phyloP scores from a whole-genome alignment of 2,113 vertebrate genomes.

The Lepisosteus osseus region DNA sequence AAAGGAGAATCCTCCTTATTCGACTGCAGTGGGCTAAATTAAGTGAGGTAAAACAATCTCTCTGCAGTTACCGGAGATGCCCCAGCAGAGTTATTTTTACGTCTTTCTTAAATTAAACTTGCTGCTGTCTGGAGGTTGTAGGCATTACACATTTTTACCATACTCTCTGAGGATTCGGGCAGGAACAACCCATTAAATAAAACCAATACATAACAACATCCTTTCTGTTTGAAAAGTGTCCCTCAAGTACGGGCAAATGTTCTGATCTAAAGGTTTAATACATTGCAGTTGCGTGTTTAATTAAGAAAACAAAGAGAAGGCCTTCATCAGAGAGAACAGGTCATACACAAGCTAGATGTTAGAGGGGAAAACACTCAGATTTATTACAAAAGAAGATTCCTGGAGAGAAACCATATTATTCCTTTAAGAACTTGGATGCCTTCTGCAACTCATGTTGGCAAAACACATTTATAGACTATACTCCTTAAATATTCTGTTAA shows the following conservation, averaged over 20 bases:
- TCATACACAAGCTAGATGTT: too few species aligned
- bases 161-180: neutral
- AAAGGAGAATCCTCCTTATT: slow-evolving; percentile 30
- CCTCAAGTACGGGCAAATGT: neutral
- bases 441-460: too few species aligned
- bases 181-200: neutral
- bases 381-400: too few species aligned
- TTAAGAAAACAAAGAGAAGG: too few species aligned
- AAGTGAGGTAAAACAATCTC: slow-evolving; percentile 44
- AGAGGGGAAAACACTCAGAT: too few species aligned
- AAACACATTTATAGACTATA: too few species aligned
- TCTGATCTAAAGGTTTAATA: too few species aligned
- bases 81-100: slow-evolving; percentile 38
- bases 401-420: too few species aligned
- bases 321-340: too few species aligned
- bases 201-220: neutral
- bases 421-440: too few species aligned
- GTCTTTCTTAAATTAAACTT: slow-evolving; percentile 17
- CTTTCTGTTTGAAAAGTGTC: neutral
- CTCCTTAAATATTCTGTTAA: too few species aligned
- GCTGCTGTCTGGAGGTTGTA: neutral
- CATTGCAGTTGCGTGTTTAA: too few species aligned
- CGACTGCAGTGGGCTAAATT: slow-evolving; percentile 28
- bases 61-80: slow-evolving; percentile 33
- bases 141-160: neutral